These are phyloP conservation scores for Myiotriccus ornatus DNA, from an alignment of 2,797 vertebrate genomes.

Conservation along the genomic window DNA sequence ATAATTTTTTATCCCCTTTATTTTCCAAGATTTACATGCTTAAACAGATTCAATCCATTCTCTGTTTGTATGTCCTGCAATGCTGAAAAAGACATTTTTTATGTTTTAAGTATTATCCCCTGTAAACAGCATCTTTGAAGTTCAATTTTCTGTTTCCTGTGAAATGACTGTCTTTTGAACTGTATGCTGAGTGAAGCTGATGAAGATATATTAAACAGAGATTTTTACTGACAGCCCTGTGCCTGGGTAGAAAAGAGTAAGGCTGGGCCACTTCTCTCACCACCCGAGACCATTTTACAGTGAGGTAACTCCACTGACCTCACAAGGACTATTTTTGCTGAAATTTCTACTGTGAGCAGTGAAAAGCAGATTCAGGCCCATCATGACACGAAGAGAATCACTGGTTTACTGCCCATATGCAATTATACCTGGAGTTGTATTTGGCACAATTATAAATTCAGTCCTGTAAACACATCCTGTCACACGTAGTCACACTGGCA, in stretches of 20 bases:
- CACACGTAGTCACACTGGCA: conserved; percentile 37
- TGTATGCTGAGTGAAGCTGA: neutral
- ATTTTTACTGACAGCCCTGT: neutral
- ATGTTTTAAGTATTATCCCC: conserved; percentile 19
- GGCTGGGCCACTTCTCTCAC: neutral
- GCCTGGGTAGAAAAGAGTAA: neutral
- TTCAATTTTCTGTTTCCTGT: conserved; percentile 29
- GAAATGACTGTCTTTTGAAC: neutral
- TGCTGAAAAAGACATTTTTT: neutral
- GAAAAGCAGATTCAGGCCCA: conserved; percentile 28
- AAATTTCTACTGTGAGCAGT: neutral
- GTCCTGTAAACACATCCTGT: conserved; percentile 59
- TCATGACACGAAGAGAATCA: neutral
- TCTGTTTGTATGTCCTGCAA: neutral
- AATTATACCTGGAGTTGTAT: conserved; percentile 36
- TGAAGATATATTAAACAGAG: neutral
- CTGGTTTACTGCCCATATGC: conserved; percentile 15
- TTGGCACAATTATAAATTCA: conserved; percentile 57
- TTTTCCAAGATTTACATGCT: conserved; percentile 19
- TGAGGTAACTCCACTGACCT: neutral
- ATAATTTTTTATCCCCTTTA: neutral
- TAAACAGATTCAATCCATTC: neutral
- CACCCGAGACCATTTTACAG: neutral
- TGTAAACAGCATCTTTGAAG: conserved; percentile 33
- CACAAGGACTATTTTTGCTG: neutral